Evolutionary conservation across 1,140 invertebrate species (phyloP), one percentile per base, ranked within the genome.

Genomic region (Pissodes strobi): DNA sequence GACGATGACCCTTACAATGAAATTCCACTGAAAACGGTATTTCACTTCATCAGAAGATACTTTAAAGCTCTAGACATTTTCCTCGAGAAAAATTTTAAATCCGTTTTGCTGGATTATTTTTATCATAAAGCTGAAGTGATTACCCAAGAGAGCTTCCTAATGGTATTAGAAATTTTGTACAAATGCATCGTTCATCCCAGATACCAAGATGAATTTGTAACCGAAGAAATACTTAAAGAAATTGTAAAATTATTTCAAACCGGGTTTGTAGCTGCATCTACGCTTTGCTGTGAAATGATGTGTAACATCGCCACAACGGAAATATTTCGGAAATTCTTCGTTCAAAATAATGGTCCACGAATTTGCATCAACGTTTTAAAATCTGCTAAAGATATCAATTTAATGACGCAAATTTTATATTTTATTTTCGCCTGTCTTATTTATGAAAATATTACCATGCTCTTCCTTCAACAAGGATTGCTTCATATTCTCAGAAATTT

Each of bases 301-400:
- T 62, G 64, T 10, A 62, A 56, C 39, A 59, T 64, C 12, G 43
- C 60, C 8, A 37, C n/a, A 13, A 12, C 55, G 0, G 34, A 67
- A 39, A 17, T 55, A n/a, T 72, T 73, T 45, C 34, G 68, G 37
- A 48, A 68, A 25, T 43, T 67, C 57, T 75, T 75, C 25, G 18
- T 74, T 12, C 49, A 55, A 19, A 58, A 57, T 6, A 48, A 69
- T 48, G 71, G 68, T 23, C 51, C 67, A 5, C 43, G 43, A 12
- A 62, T 69, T n/a, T 38, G 70, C 19, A 25, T 70, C 21, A 43
- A 67, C 4, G 38, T 61, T 8, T 25, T 73, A 25, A 45, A 66
- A 17, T 45, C 21, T 0, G 52, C 64, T 8, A 56, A 63, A 17
- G 65, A 71, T 45, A 17, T 67, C 19, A 30, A 67, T 30, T 57